phyloP scores from a whole-genome alignment of 2,113 vertebrate species.

The Neogobius melanostomus region DNA sequence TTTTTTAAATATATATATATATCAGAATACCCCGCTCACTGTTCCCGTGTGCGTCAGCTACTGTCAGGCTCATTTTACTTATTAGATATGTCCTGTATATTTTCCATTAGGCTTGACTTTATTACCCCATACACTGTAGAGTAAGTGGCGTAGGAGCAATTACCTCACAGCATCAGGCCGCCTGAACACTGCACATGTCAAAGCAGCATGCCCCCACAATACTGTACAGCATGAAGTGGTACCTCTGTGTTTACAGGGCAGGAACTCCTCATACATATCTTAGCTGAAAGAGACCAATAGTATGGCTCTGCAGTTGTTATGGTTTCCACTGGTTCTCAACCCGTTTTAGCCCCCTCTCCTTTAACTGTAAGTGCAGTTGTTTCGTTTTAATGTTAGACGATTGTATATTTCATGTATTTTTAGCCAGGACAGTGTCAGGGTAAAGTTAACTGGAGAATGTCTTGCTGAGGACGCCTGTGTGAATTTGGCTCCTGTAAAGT shows the following conservation, averaged over 20 bases:
- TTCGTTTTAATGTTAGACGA: too few species aligned
- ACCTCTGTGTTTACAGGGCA: slow-evolving; percentile 13
- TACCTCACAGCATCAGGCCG: slow-evolving; percentile 15
- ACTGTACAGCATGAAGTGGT: slow-evolving; percentile 14
- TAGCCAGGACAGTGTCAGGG: too few species aligned
- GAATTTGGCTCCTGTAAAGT: too few species aligned
- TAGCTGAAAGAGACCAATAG: too few species aligned
- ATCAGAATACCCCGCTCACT: slow-evolving; percentile 30
- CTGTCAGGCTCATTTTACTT: slow-evolving; percentile 26
- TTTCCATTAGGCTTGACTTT: slow-evolving; percentile 22
- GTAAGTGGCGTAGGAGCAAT: not conserved
- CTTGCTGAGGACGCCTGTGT: too few species aligned
- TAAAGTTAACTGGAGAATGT: too few species aligned
- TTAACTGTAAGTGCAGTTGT: too few species aligned
- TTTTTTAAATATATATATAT: slow-evolving; percentile 6
- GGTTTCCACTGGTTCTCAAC: too few species aligned
- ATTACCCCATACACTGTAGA: slow-evolving; percentile 9
- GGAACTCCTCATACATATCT: not conserved
- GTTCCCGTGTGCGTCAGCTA: slow-evolving; percentile 1
- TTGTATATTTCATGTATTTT: too few species aligned
- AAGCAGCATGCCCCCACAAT: not conserved
- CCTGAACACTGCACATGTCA: slow-evolving; percentile 23
- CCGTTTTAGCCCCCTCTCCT: too few species aligned
- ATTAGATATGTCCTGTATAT: slow-evolving; percentile 11
- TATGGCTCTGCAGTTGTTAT: too few species aligned